Evolutionary conservation across 1,140 invertebrate species (phyloP), one percentile per base, ranked within the genome.

Genomic region (Physella acuta): DNA sequence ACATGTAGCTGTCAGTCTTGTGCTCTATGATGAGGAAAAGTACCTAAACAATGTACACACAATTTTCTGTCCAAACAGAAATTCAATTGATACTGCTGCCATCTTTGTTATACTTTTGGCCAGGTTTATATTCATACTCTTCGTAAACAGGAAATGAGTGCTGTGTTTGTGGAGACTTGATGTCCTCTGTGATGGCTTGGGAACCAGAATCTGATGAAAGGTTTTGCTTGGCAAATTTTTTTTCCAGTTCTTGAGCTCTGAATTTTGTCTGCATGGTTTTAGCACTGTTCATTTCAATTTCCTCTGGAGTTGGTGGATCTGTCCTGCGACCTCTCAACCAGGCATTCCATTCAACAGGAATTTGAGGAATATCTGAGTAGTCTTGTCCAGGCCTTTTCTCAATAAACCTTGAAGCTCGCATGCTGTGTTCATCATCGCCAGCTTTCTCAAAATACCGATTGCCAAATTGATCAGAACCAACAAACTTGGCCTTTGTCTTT

Each of bases 311-410:
- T 55, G 64, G 64, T 2, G 64, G 64, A 28, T 67, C 14, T 56
- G 34, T 26, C 26, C 52, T 33, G 24, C 51, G 1, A 24, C 64
- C 34, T 56, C 64, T 34, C 1, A 67, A 36, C 64, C 64, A 67
- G 16, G 64, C 64, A 36, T 67, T 36, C 64, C 64, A 67, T 33
- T 67, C 64, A 56, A 67, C 64, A 17, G 64, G 64, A 37, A 37
- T 30, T 37, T 55, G 33, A 2, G 64, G 64, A 34, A 30, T 2
- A 5, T 67, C 51, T 33, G 2, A 31, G 37, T 5, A 1, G 26
- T 56, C 52, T 4, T 30, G 2, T 31, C 24, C 3, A 4, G n/a
- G 24, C 31, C 4, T 55, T 37, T 67, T 33, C 26, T 67, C 26
- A 30, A 67, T 67, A 33, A 56, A 67, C 28, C 64, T 55, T 5